These are phyloP conservation scores for Latheticus oryzae DNA, from an alignment of 2,888 invertebrate species.

Conservation along the genomic window DNA sequence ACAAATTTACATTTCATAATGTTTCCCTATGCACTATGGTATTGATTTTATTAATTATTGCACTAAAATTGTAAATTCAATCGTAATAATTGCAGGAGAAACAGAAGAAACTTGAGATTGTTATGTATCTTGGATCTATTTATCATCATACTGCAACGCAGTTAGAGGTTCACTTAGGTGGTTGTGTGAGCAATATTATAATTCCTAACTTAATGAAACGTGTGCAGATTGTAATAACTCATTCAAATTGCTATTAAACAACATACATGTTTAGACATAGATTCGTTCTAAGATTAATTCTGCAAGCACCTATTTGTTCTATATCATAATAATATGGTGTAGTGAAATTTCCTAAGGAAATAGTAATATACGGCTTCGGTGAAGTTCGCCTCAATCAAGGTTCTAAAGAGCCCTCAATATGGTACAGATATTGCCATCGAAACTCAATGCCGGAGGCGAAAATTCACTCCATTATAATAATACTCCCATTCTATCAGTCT, in stretches of 20 bases:
- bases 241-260: slow-evolving; percentile 16
- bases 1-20: no score
- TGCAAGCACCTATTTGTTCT: slow-evolving; percentile 16
- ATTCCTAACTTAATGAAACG: slow-evolving; percentile 17
- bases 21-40: no score
- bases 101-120: no score
- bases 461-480: slow-evolving; percentile 49
- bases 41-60: no score
- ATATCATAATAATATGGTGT: slow-evolving; percentile 17
- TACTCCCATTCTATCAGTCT: slow-evolving; percentile 47
- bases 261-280: slow-evolving; percentile 5
- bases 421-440: slow-evolving; percentile 45
- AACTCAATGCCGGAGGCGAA: slow-evolving; percentile 42
- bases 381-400: slow-evolving; percentile 41
- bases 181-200: slow-evolving; percentile 14
- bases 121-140: no score
- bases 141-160: slow-evolving; percentile 1
- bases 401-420: slow-evolving; percentile 42
- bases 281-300: slow-evolving; percentile 21
- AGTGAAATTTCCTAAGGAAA: slow-evolving; percentile 29
- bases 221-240: slow-evolving; percentile 3
- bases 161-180: slow-evolving; percentile 6
- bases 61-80: no score
- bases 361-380: slow-evolving; percentile 20
- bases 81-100: no score